Evolutionary conservation across 2,797 vertebrate species (phyloP).

Genomic region (Ispidina lecontei): DNA sequence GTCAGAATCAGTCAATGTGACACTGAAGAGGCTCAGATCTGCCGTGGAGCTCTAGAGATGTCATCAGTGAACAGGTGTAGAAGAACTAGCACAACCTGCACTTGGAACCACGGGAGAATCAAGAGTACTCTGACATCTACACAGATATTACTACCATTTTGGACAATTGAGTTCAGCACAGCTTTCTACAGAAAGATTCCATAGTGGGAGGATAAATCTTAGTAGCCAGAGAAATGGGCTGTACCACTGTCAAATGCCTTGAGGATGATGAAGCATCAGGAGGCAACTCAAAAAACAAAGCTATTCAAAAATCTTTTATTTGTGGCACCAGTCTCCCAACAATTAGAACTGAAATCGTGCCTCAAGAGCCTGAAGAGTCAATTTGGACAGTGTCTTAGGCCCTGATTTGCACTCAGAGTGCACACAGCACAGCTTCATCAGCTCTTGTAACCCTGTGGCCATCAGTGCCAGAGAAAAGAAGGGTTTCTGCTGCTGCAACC

Average conservation of each 20-base stretch:
- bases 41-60: neutral
- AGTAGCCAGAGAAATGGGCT: neutral
- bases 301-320: neutral
- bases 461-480: neutral
- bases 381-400: neutral
- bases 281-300: neutral
- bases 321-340: neutral
- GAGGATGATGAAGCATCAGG: neutral
- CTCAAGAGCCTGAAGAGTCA: neutral
- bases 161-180: neutral
- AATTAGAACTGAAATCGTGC: neutral
- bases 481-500: neutral
- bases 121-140: neutral
- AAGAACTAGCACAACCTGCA: neutral
- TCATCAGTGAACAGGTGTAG: neutral
- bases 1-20: neutral
- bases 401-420: neutral
- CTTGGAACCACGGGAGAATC: neutral
- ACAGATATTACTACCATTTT: neutral
- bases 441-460: accelerated
- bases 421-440: neutral
- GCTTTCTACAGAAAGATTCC: neutral
- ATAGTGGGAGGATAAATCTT: neutral
- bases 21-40: neutral
- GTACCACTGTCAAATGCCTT: neutral